phyloP scores from a whole-genome alignment of 1,140 invertebrate species.

The Tetranychus cinnabarinus region DNA sequence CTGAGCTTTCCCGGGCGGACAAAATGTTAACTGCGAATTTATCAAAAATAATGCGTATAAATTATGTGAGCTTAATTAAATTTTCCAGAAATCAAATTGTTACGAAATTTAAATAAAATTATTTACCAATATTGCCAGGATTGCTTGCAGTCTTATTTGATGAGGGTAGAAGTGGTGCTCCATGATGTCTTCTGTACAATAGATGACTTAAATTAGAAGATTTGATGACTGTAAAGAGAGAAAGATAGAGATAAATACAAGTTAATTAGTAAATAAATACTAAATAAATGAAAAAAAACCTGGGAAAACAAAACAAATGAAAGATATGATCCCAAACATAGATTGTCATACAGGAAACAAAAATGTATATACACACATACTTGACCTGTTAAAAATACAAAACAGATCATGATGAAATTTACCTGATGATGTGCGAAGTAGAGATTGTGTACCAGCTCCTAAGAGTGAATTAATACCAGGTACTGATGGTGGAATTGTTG shows the following conservation, averaged over 20 bases:
- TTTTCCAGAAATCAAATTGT: background rate
- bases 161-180: slow-evolving; percentile 9
- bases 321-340: background rate
- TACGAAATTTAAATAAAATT: background rate
- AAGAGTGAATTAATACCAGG: slow-evolving; percentile 40
- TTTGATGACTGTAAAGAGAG: background rate
- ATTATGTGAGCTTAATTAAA: no score
- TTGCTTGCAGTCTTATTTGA: slow-evolving; percentile 1
- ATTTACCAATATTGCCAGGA: slow-evolving; percentile 15
- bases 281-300: background rate
- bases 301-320: background rate
- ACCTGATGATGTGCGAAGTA: slow-evolving; percentile 26
- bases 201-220: background rate
- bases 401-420: background rate
- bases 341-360: background rate
- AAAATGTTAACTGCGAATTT: slow-evolving; percentile 33
- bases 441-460: slow-evolving; percentile 43
- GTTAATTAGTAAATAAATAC: background rate
- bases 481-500: slow-evolving; percentile 38
- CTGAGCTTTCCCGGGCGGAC: slow-evolving; percentile 40
- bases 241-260: background rate
- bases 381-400: background rate
- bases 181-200: background rate
- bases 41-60: no score
- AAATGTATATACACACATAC: background rate